These are phyloP conservation scores for Campoletis sonorensis DNA, from an alignment of 1,140 invertebrate genomes.

Conservation along the genomic window DNA sequence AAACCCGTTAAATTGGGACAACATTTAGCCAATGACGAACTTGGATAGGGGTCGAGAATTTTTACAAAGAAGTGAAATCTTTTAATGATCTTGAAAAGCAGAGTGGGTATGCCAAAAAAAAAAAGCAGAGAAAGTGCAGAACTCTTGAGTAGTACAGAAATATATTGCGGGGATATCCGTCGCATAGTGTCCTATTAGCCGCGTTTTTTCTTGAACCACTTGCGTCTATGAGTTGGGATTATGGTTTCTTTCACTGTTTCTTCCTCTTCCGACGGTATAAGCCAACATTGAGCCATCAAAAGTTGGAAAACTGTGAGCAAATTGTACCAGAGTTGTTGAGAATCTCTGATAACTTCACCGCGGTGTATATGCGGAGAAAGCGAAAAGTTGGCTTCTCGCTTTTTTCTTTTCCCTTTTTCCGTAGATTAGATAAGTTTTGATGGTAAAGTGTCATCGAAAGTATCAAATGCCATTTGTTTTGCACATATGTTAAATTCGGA, in stretches of 20 bases:
- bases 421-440: background rate
- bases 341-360: conserved; percentile 8
- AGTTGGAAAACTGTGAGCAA: conserved; percentile 67
- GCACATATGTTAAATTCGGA: conserved; percentile 4
- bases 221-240: background rate
- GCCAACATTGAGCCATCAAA: conserved; percentile 71
- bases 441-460: background rate
- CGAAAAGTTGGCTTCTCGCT: conserved; percentile 1
- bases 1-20: conserved; percentile 56
- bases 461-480: conserved; percentile 58
- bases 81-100: conserved; percentile 34
- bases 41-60: conserved; percentile 65
- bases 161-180: conserved; percentile 64
- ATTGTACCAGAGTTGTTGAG: conserved; percentile 55
- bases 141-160: conserved; percentile 47
- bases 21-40: conserved; percentile 72
- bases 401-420: background rate
- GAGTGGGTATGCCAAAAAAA: conserved; percentile 11
- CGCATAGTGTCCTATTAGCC: conserved; percentile 70
- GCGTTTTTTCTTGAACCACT: conserved; percentile 57
- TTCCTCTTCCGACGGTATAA: background rate
- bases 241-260: background rate
- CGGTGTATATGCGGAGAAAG: background rate
- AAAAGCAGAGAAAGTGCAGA: conserved; percentile 42
- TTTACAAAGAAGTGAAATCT: conserved; percentile 9